A percentile compares a stretch with the other conserved stretches of the same genome.
These are phyloP conservation scores for Meloidogyne chitwoodi DNA, from an alignment of 1,140 invertebrate genomes.

Conservation along the genomic window DNA sequence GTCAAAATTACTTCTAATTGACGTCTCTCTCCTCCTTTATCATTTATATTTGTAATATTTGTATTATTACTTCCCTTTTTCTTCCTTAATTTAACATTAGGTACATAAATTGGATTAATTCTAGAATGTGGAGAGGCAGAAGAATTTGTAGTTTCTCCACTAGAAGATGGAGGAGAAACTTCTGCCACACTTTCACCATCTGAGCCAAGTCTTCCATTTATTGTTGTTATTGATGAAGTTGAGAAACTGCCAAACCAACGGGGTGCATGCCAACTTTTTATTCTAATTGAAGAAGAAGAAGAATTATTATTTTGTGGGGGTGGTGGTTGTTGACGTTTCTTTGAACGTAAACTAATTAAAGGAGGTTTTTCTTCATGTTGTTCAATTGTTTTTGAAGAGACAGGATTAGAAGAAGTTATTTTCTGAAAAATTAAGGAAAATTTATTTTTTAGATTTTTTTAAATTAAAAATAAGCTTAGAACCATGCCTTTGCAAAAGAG, in stretches of 20 bases:
- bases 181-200: constrained; percentile 62
- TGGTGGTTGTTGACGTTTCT: constrained; percentile 5
- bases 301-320: not conserved
- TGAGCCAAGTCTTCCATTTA: constrained; percentile 40
- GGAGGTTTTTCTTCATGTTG: not conserved
- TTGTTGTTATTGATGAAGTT: not conserved
- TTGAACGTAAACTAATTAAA: not conserved
- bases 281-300: not conserved
- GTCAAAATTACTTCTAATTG: not conserved
- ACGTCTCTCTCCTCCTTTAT: constrained; percentile 61
- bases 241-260: constrained; percentile 14
- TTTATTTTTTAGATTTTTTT: too few relatives aligned
- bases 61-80: constrained; percentile 35
- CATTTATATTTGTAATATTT: constrained; percentile 17
- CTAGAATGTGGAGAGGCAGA: not conserved
- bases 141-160: constrained; percentile 23
- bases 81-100: constrained; percentile 58
- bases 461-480: too few relatives aligned
- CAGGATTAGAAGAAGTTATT: not conserved
- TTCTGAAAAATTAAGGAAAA: not conserved
- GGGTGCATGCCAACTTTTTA: constrained; percentile 19
- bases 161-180: constrained; percentile 57
- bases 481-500: too few relatives aligned
- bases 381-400: not conserved
- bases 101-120: constrained; percentile 35